Conservation (phyloP, 2,888 invertebrate genomes). For the Zaprionus bogoriensis region DNA sequence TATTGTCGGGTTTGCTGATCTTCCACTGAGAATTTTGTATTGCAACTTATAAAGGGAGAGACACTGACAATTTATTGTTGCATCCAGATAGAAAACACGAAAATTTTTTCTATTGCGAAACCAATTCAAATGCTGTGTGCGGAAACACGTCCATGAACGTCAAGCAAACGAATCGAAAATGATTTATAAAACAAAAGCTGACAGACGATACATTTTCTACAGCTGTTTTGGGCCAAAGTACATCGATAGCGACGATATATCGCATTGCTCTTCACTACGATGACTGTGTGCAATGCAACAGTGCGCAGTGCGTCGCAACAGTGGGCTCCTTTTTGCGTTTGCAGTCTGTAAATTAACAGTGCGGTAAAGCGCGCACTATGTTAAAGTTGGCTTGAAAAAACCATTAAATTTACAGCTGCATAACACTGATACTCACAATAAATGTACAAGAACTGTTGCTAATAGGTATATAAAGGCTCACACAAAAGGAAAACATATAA, state of each 20-base stretch:
- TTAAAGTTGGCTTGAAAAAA: neutral
- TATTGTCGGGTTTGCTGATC: constrained; percentile 28
- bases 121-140: constrained; percentile 63
- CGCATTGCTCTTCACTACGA: neutral
- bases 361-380: neutral
- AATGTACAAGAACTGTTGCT: neutral
- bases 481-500: constrained; percentile 4
- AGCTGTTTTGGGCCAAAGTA: constrained; percentile 36
- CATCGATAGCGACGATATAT: constrained; percentile 7
- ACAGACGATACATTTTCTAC: constrained; percentile 37
- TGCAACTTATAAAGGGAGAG: constrained; percentile 42
- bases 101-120: constrained; percentile 70
- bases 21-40: constrained; percentile 71
- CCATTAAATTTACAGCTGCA: neutral
- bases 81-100: constrained; percentile 66
- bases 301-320: neutral
- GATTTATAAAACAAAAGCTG: constrained; percentile 62
- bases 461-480: neutral
- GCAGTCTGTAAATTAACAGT: neutral
- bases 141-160: constrained; percentile 65
- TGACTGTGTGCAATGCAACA: too few relatives aligned
- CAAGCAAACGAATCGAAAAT: constrained; percentile 70
- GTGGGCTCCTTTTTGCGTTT: neutral
- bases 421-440: neutral
- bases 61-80: constrained; percentile 62